Conservation (phyloP, 2,113 vertebrate genomes). For the Peucedramus taeniatus region DNA sequence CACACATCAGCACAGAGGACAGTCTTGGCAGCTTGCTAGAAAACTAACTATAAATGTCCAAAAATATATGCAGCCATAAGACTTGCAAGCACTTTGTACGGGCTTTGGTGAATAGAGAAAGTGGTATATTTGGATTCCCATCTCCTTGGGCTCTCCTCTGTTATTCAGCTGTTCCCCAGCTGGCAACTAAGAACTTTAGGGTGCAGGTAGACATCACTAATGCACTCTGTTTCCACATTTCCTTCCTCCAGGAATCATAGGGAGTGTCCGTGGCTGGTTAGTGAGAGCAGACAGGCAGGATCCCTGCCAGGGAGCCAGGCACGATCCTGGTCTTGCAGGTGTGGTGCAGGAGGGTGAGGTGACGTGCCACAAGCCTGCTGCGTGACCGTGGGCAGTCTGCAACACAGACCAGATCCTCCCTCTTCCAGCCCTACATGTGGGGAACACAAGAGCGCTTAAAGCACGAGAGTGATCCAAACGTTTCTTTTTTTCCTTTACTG, state of each 20-base stretch:
- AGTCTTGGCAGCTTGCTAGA: neutral
- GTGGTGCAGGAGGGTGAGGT: neutral
- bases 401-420: neutral
- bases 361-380: neutral
- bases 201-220: neutral
- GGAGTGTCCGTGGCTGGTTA: neutral
- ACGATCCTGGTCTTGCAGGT: neutral
- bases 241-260: neutral
- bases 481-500: neutral
- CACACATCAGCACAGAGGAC: neutral
- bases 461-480: accelerated
- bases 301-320: accelerated
- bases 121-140: neutral
- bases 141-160: neutral
- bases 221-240: neutral
- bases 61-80: neutral
- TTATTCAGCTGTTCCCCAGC: neutral
- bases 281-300: neutral
- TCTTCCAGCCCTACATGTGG: slow-evolving; percentile 19
- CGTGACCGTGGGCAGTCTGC: neutral
- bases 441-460: neutral
- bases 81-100: neutral
- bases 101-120: neutral
- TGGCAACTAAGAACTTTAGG: neutral
- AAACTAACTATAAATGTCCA: neutral